These are phyloP conservation scores for Dasyurus viverrinus DNA, from an alignment of 2,113 vertebrate species.

Conservation along the genomic window DNA sequence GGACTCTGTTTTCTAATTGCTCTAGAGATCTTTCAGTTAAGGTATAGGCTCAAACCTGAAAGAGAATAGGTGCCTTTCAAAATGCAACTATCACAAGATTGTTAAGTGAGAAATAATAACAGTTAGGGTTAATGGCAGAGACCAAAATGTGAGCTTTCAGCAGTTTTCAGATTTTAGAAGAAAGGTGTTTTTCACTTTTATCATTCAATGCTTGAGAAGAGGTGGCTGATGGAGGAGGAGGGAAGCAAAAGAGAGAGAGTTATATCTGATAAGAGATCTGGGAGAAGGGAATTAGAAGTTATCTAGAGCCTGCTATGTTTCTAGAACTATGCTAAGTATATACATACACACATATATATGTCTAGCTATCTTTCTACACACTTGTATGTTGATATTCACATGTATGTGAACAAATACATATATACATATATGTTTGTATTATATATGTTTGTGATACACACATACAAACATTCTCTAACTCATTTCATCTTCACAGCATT, in stretches of 20 bases:
- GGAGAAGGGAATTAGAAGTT: not conserved
- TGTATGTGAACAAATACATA: no score
- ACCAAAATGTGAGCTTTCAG: not conserved
- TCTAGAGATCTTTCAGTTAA: not conserved
- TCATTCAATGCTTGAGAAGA: not conserved
- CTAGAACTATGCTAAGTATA: not conserved
- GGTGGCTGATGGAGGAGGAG: not conserved
- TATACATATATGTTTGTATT: no score
- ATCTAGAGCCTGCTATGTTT: not conserved
- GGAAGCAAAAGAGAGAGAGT: not conserved
- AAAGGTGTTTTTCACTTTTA: not conserved
- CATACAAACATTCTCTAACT: not conserved
- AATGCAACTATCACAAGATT: not conserved
- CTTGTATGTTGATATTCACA: no score
- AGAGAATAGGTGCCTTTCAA: not conserved
- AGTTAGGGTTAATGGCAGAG: not conserved
- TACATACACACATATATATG: no score
- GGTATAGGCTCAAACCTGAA: not conserved
- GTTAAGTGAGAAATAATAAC: not conserved
- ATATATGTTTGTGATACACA: no score
- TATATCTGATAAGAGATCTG: not conserved
- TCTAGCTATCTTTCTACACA: no score
- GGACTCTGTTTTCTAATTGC: not conserved
- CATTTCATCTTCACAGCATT: not conserved
- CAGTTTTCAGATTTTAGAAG: not conserved